Evolutionary conservation across 2,113 vertebrate species (phyloP).

Genomic region (Motacilla alba): DNA sequence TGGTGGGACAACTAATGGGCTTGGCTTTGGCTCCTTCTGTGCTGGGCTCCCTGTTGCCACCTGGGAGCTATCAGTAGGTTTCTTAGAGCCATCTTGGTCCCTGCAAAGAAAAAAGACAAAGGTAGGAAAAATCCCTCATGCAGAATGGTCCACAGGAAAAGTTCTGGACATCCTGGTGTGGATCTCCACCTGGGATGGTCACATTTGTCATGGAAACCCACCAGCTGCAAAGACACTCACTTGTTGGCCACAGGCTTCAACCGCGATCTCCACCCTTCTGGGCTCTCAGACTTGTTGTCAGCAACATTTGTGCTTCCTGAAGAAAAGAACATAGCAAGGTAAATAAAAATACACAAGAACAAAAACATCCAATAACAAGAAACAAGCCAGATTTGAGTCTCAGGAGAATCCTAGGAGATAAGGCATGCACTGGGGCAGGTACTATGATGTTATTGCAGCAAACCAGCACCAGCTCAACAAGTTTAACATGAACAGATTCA

Average conservation of each 20-base stretch:
- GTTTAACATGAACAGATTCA: neutral
- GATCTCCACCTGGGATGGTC: neutral
- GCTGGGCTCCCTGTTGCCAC: neutral
- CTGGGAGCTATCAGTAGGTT: neutral
- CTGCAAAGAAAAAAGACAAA: slow-evolving; percentile 35
- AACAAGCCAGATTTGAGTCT: neutral
- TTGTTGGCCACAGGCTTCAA: slow-evolving; percentile 76
- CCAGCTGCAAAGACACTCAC: slow-evolving; percentile 52
- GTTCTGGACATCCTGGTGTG: neutral
- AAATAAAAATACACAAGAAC: neutral
- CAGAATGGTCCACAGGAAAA: neutral
- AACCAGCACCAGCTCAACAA: neutral
- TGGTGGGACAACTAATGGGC: neutral
- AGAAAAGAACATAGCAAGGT: neutral
- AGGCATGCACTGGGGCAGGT: neutral
- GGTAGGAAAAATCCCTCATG: neutral
- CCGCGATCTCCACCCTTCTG: slow-evolving; percentile 74
- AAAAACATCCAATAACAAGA: neutral
- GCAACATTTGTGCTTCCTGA: neutral
- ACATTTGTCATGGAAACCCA: neutral
- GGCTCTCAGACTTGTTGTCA: slow-evolving; percentile 62
- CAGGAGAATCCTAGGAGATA: neutral
- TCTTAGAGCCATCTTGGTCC: slow-evolving; percentile 21
- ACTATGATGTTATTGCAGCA: neutral
- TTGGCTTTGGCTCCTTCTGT: neutral